A percentile compares a stretch with the other conserved stretches of the same genome.
phyloP scores from a whole-genome alignment of 2,888 invertebrate species.

The Dicyrtomina minuta region DNA sequence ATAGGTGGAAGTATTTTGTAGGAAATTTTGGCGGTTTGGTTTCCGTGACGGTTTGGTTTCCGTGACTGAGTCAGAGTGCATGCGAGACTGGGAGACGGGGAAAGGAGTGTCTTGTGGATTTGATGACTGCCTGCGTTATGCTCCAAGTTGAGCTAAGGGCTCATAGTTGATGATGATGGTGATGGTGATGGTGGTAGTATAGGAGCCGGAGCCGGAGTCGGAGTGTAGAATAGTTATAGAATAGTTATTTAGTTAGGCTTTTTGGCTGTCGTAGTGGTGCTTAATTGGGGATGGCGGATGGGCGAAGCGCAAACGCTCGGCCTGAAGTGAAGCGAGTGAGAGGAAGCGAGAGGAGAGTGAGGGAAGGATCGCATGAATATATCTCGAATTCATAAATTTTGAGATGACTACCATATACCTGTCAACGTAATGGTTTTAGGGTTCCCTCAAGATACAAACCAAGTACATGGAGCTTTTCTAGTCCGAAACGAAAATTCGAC shows the following conservation, averaged over 20 bases:
- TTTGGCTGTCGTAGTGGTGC: constrained; percentile 21
- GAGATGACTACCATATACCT: constrained; percentile 52
- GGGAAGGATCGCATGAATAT: constrained; percentile 25
- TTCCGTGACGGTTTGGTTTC: not conserved
- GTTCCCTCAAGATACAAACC: constrained; percentile 51
- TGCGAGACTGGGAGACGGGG: not conserved
- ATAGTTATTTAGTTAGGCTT: not conserved
- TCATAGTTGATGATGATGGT: too few species aligned
- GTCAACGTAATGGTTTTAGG: constrained; percentile 54
- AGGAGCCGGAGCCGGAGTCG: too few species aligned
- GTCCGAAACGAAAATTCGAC: constrained; percentile 28
- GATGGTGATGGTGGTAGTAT: too few species aligned
- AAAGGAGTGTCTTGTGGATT: constrained; percentile 18
- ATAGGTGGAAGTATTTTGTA: too few species aligned
- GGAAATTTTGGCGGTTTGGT: too few species aligned
- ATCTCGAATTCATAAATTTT: constrained; percentile 42
- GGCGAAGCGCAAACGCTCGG: constrained; percentile 23
- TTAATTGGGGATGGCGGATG: constrained; percentile 30
- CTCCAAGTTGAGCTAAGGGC: not conserved
- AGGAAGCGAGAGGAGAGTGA: too few species aligned
- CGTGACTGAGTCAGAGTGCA: constrained; percentile 26
- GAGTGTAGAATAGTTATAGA: too few species aligned
- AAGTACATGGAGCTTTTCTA: constrained; percentile 29
- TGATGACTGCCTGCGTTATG: constrained; percentile 2
- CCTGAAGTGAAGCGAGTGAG: not conserved